phyloP scores from a whole-genome alignment of 2,113 vertebrate genomes.

The Sturnus vulgaris region DNA sequence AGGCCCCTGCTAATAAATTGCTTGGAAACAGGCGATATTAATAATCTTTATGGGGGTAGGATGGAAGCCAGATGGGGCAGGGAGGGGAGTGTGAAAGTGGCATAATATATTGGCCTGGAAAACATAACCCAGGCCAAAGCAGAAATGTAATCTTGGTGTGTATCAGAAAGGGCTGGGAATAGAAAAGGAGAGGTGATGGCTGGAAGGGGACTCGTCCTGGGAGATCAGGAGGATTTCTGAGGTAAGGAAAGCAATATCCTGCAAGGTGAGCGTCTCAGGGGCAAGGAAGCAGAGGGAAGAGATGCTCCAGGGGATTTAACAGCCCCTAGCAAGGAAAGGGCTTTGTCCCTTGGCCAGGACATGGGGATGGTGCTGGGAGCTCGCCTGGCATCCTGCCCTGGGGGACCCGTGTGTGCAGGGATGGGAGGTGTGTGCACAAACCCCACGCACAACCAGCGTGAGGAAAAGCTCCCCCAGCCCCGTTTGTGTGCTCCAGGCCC shows the following conservation, averaged over 20 bases:
- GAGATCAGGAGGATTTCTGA: neutral
- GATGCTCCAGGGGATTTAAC: neutral
- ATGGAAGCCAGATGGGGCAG: conserved; percentile 28
- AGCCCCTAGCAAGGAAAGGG: neutral
- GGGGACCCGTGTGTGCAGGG: rapidly evolving
- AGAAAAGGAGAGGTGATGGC: neutral
- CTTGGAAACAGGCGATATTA: conserved; percentile 59
- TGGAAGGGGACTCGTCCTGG: neutral
- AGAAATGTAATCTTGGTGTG: conserved; percentile 9
- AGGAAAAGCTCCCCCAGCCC: conserved; percentile 22
- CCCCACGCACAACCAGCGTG: neutral
- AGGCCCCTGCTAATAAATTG: conserved; percentile 63
- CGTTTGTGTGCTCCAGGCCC: conserved; percentile 33
- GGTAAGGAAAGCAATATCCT: neutral
- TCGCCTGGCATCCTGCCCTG: rapidly evolving
- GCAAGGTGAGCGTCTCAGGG: neutral
- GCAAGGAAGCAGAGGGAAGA: neutral
- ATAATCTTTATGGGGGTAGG: conserved; percentile 61
- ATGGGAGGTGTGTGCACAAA: rapidly evolving
- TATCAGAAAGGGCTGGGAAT: neutral
- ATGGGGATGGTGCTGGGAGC: neutral
- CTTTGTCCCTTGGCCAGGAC: neutral
- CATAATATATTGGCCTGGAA: conserved; percentile 47
- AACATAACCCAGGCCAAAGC: conserved; percentile 34
- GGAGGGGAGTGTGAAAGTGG: neutral